Conservation (phyloP, 1,140 invertebrate genomes). For the Apocrypta bakeri region DNA sequence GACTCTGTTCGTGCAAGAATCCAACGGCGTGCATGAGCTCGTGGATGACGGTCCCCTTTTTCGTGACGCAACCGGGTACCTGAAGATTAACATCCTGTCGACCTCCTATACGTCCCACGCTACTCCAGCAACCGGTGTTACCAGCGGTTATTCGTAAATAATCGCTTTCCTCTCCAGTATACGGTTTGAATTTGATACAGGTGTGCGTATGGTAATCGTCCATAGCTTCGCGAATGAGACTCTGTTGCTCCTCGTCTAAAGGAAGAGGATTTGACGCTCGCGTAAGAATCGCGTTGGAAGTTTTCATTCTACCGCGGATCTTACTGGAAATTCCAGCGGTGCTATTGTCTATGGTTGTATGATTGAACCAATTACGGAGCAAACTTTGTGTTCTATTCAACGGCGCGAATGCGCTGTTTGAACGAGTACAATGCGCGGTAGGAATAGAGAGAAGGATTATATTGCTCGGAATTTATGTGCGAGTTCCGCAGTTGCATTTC, state of each 20-base stretch:
- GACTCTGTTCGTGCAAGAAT: conserved; percentile 91
- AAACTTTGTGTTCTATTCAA: no score
- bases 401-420: no score
- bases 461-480: no score
- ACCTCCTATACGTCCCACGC: conserved; percentile 82
- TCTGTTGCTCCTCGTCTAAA: conserved; percentile 70
- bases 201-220: conserved; percentile 82
- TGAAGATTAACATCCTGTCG: conserved; percentile 84
- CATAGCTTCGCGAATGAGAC: conserved; percentile 79
- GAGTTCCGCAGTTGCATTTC: no score
- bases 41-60: conserved; percentile 86
- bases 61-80: conserved; percentile 82
- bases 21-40: conserved; percentile 91
- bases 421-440: no score
- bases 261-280: not conserved
- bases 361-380: no score
- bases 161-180: conserved; percentile 76
- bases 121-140: conserved; percentile 88
- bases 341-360: no score
- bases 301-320: no score
- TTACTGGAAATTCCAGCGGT: no score
- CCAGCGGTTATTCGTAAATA: conserved; percentile 81
- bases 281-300: no score
- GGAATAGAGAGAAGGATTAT: no score
- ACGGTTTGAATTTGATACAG: conserved; percentile 83